These are phyloP conservation scores for Nothobranchius furzeri DNA, from an alignment of 2,113 vertebrate species.

Conservation along the genomic window DNA sequence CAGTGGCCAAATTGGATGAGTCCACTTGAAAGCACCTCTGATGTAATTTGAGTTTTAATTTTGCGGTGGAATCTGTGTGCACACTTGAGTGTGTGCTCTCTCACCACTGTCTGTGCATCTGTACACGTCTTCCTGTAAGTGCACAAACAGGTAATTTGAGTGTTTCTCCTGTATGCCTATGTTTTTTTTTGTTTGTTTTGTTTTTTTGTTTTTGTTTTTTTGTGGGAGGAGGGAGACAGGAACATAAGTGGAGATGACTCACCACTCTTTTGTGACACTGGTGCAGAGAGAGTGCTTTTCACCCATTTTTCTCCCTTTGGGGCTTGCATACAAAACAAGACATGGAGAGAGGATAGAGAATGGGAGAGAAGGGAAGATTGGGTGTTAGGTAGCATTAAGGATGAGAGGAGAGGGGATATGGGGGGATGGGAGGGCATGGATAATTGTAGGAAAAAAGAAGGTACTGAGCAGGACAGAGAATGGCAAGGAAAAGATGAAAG, in stretches of 20 bases:
- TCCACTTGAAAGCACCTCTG: constrained; percentile 34
- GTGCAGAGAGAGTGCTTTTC: constrained; percentile 76
- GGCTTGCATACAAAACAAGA: constrained; percentile 73
- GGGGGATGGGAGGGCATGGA: constrained; percentile 26
- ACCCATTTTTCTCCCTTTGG: constrained; percentile 64
- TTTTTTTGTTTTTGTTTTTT: constrained; percentile 58
- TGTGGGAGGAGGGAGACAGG: constrained; percentile 68
- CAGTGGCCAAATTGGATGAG: constrained; percentile 1
- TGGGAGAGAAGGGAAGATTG: constrained; percentile 43
- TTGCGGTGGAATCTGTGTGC: constrained; percentile 35
- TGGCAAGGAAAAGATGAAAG: constrained; percentile 55
- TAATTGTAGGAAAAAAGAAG: constrained; percentile 55
- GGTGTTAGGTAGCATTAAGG: constrained; percentile 57
- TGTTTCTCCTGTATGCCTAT: constrained; percentile 52
- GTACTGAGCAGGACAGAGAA: constrained; percentile 32
- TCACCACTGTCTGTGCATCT: constrained; percentile 26
- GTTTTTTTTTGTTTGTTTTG: constrained; percentile 32
- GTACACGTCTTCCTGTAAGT: constrained; percentile 51
- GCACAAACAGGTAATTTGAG: constrained; percentile 67
- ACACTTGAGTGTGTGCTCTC: background rate
- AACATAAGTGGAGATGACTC: constrained; percentile 79
- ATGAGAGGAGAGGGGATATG: constrained; percentile 11
- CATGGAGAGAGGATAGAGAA: constrained; percentile 59
- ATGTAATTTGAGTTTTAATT: constrained; percentile 48
- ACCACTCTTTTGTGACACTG: constrained; percentile 78